phyloP scores from a whole-genome alignment of 2,797 vertebrate genomes.

The Triplophysa bombifrons region DNA sequence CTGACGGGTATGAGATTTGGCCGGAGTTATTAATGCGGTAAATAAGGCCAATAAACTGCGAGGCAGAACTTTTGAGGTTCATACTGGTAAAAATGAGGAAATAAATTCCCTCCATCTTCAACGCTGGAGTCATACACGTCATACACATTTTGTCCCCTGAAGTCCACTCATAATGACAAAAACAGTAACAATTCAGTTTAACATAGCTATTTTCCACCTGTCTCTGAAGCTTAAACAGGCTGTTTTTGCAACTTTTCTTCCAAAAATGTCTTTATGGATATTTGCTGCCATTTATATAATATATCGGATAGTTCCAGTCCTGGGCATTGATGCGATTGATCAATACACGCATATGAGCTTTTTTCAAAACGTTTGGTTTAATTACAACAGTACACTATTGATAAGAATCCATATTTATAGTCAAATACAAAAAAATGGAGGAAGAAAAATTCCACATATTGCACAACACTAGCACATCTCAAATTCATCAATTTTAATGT shows the following conservation, averaged over 20 bases:
- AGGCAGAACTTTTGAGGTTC: slow-evolving; percentile 21
- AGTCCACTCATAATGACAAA: not conserved
- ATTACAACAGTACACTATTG: not conserved
- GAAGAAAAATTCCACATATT: not conserved
- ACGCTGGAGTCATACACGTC: not conserved
- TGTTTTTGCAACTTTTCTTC: not conserved
- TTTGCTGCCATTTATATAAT: not conserved
- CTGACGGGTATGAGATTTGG: slow-evolving; percentile 1
- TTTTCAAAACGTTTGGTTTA: not conserved
- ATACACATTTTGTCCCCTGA: not conserved
- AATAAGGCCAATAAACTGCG: slow-evolving; percentile 29
- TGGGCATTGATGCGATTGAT: not conserved
- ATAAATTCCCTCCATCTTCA: slow-evolving; percentile 1
- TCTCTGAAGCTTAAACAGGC: not conserved
- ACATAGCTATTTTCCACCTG: not conserved
- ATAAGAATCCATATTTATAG: not conserved
- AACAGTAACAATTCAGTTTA: not conserved
- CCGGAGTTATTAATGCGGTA: slow-evolving; percentile 21
- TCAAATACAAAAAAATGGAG: not conserved
- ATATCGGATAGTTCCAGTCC: not conserved
- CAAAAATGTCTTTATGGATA: not conserved
- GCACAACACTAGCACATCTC: not conserved
- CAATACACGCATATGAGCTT: not conserved
- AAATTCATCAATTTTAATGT: not conserved
- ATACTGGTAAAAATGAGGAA: slow-evolving; percentile 1